phyloP scores from a whole-genome alignment of 2,888 invertebrate genomes.

The Epistrophe grossulariae region DNA sequence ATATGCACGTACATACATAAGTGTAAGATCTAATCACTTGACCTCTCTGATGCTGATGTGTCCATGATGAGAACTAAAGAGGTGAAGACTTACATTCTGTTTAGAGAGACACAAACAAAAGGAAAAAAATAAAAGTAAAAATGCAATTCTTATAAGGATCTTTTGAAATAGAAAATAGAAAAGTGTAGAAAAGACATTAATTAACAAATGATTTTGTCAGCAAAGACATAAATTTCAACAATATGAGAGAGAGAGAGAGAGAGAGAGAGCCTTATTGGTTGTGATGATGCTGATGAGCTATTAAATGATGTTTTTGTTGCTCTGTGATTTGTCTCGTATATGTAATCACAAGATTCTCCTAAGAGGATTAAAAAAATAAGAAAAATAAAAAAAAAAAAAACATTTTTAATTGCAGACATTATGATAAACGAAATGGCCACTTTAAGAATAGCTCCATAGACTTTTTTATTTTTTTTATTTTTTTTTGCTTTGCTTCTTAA shows the following conservation, averaged over 20 bases:
- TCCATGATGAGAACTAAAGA: conserved; percentile 41
- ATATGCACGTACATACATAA: conserved; percentile 42
- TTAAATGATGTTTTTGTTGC: conserved; percentile 44
- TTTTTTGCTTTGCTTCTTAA: conserved; percentile 12
- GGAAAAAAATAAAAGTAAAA: neutral
- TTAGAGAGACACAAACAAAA: neutral
- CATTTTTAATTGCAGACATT: conserved; percentile 71
- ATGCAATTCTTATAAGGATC: neutral
- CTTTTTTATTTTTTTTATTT: conserved; percentile 5
- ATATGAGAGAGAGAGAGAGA: too few species aligned
- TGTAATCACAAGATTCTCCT: conserved; percentile 6
- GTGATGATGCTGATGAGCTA: conserved; percentile 38
- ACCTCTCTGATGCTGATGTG: conserved; percentile 42
- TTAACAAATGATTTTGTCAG: conserved; percentile 71
- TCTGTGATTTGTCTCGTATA: neutral
- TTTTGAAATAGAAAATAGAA: neutral
- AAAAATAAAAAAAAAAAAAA: conserved; percentile 8
- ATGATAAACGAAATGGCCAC: conserved; percentile 67
- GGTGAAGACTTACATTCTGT: conserved; percentile 18
- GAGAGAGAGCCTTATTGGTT: conserved; percentile 32
- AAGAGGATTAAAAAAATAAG: conserved; percentile 19
- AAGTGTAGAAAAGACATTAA: conserved; percentile 52
- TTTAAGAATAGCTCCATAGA: conserved; percentile 44
- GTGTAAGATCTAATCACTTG: conserved; percentile 67
- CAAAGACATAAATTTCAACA: conserved; percentile 42